Evolutionary conservation across 2,888 invertebrate species (phyloP), one percentile per base, ranked within the genome.

Genomic region (Mimas tiliae): DNA sequence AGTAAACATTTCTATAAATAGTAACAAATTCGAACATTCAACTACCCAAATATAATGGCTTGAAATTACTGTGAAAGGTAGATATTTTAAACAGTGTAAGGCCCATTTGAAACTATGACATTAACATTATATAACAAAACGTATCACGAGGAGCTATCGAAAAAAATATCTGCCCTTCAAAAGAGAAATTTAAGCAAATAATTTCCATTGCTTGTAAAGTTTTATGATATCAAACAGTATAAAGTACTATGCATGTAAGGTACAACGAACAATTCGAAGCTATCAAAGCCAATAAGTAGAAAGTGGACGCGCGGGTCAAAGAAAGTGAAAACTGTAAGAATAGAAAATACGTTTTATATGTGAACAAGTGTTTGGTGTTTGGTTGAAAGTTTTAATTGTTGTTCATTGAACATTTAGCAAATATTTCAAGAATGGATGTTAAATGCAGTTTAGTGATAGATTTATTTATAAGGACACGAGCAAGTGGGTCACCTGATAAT

Each of bases 251-350:
- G 12, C 58, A 19, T 3, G 58, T 38, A 42, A 58, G 58, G 42
- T 58, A 42, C 58, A 38, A 6, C 19, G 12, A 58, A 58, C 58
- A 58, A 58, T 58, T 42, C 42, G 58, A 42, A 42, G 12, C 48
- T 63, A 48, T 34, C 47, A 64, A 16, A 38, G 42, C 58, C 58
- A 38, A 58, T 58, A 58, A 58, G 58, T 78, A 77, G 80, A 80
- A 80, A 80, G 80, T 75, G 73, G 77, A 62, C 50, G 50, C 27
- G 42, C 64, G 64, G 79, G 77, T 75, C 76, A 72, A 63, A 62
- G 79, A 80, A 76, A 80, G 80, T 74, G 79, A 80, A 79, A 79
- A 74, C 71, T 76, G 74, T 73, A 75, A 71, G 67, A 65, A 63
- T 67, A 75, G 73, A 74, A 66, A 65, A 62, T 52, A 63, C 51